Evolutionary conservation across 92 coral and sea anemone genomes (phyloP), one percentile per base, ranked within the genome.

Genomic region (Virgularia gustaviana): DNA sequence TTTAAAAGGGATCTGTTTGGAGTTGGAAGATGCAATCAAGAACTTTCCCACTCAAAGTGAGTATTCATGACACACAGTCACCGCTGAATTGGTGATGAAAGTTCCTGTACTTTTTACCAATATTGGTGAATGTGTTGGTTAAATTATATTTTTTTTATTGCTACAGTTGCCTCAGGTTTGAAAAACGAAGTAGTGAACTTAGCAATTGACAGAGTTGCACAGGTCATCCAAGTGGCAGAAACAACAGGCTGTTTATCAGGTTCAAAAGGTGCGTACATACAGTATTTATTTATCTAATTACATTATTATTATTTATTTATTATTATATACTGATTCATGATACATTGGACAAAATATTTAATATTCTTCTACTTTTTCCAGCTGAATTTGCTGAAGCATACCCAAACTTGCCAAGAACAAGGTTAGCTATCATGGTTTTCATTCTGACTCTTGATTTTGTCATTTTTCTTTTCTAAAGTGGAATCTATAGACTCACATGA

Each of bases 221-320:
- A 92, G 70, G 76, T 84, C 51, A 70, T 89, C 55, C 96, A 92
- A 67, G 90, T 92, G 63, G 88, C 98, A 20, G 84, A 89, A 54
- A 82, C 98, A 72, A 92, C 96, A 11, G 96, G 96, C 25, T 89
- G 91, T 58, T 74, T 92, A 27, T 92, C 96, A n/a, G 79, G 94
- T 23, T 65, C 80, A 25, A 92, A 82, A 83, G 88, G 98, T 92
- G 58, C 66, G 60, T 57, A 15, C 18, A 41, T 36, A 19, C 47
- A 16, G 6, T 32, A 15, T 47, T 15, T 47, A 3, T 4, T 15
- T 4, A 25, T 47, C 55, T 4, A 25, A 5, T 5, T 5, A 15
- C 55, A 47, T 47, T 47, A 25, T 47, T 15, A 47, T 25, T 15
- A 47, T 15, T 47, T 47, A 15, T 5, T 47, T 47, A 7, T 7